Evolutionary conservation across 2,797 vertebrate genomes (phyloP).

Genomic region (Cirrhinus molitorella): DNA sequence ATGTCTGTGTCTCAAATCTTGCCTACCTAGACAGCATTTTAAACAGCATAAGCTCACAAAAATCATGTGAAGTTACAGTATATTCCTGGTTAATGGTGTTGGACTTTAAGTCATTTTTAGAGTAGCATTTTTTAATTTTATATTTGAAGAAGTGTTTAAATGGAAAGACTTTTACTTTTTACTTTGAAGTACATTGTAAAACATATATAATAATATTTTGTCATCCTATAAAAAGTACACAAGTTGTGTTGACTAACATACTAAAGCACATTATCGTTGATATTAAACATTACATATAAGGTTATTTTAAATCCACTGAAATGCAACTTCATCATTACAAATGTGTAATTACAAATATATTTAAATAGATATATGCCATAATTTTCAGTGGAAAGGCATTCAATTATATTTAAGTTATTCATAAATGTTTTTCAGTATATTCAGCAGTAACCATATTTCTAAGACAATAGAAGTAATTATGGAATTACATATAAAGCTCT

Average conservation of each 20-base stretch:
- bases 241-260: neutral
- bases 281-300: neutral
- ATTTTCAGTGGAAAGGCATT: neutral
- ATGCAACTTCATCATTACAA: neutral
- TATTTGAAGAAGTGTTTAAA: neutral
- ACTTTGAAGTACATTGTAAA: neutral
- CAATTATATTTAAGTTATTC: neutral
- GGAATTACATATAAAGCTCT: neutral
- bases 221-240: too few species aligned
- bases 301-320: neutral
- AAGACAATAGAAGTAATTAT: neutral
- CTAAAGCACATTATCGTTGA: neutral
- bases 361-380: neutral
- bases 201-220: neutral
- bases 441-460: neutral
- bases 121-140: too few species aligned
- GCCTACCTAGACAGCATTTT: neutral
- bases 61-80: neutral
- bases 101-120: neutral
- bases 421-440: neutral
- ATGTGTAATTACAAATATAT: neutral
- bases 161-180: too few species aligned
- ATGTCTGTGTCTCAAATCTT: neutral
- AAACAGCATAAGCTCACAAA: neutral
- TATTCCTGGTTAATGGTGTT: neutral